Conservation (phyloP, 2,113 vertebrate genomes). For the Cyrtonyx montezumae region DNA sequence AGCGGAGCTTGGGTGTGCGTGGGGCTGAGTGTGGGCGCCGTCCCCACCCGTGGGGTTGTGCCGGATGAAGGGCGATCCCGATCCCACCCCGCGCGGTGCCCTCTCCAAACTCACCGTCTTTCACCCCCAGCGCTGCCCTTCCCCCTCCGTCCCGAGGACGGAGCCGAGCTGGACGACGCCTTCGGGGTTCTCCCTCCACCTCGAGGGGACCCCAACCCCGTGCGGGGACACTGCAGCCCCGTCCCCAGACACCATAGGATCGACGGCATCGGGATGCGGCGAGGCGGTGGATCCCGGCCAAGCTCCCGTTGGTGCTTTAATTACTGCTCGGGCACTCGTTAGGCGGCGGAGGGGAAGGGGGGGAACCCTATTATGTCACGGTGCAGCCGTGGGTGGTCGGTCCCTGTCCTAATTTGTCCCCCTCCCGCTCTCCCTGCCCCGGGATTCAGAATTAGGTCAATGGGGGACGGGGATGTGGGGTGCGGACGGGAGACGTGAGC, state of each 20-base stretch:
- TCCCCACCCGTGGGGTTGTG: background rate
- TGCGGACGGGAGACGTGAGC: constrained; percentile 5
- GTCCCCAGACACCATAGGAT: background rate
- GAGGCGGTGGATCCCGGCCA: background rate
- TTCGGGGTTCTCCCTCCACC: background rate
- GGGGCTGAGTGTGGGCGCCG: background rate
- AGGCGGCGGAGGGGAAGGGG: constrained; percentile 47
- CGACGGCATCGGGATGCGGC: background rate
- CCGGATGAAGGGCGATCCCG: too few relatives aligned
- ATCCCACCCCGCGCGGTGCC: background rate
- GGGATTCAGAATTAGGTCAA: constrained; percentile 40
- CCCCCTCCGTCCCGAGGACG: background rate
- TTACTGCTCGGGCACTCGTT: background rate
- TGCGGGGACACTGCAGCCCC: background rate
- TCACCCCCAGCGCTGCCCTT: background rate
- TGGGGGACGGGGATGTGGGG: background rate
- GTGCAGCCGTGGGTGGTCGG: constrained; percentile 82
- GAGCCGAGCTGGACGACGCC: too few relatives aligned
- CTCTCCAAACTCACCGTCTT: too few relatives aligned
- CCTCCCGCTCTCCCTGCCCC: background rate
- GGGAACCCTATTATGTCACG: constrained; percentile 76
- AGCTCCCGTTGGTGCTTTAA: background rate
- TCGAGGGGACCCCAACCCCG: too few relatives aligned
- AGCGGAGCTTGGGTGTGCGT: background rate
- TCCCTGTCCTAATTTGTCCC: constrained; percentile 81